phyloP scores from a whole-genome alignment of 2,113 vertebrate species.

The Turnix velox region DNA sequence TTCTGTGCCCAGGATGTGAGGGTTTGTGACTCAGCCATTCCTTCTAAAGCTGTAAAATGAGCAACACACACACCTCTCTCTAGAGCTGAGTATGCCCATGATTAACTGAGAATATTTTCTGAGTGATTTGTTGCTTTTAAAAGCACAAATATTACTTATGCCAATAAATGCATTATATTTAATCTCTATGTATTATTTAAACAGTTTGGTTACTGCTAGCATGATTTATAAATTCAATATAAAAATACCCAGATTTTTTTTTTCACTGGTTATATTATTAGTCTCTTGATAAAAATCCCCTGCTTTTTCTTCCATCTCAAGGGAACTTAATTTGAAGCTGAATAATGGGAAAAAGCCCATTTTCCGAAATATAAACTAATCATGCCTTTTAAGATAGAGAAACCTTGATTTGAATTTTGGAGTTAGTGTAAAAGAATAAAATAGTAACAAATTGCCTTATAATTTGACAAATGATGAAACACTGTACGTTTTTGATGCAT shows the following conservation, averaged over 20 bases:
- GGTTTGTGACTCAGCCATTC: background rate
- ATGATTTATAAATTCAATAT: constrained; percentile 63
- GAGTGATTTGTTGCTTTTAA: background rate
- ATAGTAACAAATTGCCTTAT: background rate
- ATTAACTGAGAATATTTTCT: constrained; percentile 8
- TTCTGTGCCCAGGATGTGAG: too few species aligned
- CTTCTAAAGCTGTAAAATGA: background rate
- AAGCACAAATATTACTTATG: constrained; percentile 36
- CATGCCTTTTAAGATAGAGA: constrained; percentile 45
- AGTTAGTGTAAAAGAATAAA: constrained; percentile 2
- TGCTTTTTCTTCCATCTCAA: constrained; percentile 72
- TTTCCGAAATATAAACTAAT: constrained; percentile 62
- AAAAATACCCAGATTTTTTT: constrained; percentile 66
- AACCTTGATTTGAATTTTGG: constrained; percentile 35
- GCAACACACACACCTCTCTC: background rate
- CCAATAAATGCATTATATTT: constrained; percentile 27
- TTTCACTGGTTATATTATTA: constrained; percentile 65
- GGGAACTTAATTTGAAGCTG: constrained; percentile 74
- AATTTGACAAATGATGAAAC: background rate
- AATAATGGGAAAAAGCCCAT: constrained; percentile 60
- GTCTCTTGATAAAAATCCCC: constrained; percentile 72
- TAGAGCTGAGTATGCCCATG: constrained; percentile 3
- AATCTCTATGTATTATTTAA: constrained; percentile 44
- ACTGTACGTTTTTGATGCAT: background rate
- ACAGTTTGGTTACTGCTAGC: constrained; percentile 47